Evolutionary conservation across 2,888 invertebrate genomes (phyloP), one percentile per base, ranked within the genome.

Genomic region (Dastarcus helophoroides): DNA sequence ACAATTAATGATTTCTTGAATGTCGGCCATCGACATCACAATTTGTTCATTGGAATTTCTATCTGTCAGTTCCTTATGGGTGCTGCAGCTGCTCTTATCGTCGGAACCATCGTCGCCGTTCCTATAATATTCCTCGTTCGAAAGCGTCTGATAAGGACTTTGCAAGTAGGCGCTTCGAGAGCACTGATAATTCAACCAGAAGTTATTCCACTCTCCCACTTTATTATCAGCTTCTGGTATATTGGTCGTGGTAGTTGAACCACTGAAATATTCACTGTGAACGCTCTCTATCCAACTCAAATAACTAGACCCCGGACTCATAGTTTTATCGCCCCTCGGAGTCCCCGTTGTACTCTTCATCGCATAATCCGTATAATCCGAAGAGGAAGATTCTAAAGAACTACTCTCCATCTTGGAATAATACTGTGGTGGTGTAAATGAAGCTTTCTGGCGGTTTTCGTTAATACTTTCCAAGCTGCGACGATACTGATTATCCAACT

Each of bases 161-260:
- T 58, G 55, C 17, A 59, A 36, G 40, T 58, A 56, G 13, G 50
- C 45, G 32, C 51, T 53, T 21, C 54, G 50, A 5, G 57, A 54
- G 42, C 51, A 60, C 36, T 56, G 62, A 40, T 63, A 63, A 36
- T 61, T 61, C 35, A 59, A 43, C 63, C 63, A 63, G 42, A 63
- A 63, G 38, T 61, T 62, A 37, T 62, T 62, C 63, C 63, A 63
- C 42, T 63, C 63, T 1, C 62, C 63, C 6, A 60, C 58, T 47
- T 56, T 56, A 27, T 43, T 52, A 25, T 59, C 59, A 10, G 46
- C 42, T 27, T 53, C 53, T 5, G 47, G 39, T 9, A 34, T 31
- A 28, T 45, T 47, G 3, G 39, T 35, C 9, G 37, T 32, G 2
- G 48, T 41, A 16, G 46, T 40, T 8, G 42, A 47, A 17, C 45